Evolutionary conservation across 1,140 invertebrate genomes (phyloP).

Genomic region (Aphidius gifuensis): DNA sequence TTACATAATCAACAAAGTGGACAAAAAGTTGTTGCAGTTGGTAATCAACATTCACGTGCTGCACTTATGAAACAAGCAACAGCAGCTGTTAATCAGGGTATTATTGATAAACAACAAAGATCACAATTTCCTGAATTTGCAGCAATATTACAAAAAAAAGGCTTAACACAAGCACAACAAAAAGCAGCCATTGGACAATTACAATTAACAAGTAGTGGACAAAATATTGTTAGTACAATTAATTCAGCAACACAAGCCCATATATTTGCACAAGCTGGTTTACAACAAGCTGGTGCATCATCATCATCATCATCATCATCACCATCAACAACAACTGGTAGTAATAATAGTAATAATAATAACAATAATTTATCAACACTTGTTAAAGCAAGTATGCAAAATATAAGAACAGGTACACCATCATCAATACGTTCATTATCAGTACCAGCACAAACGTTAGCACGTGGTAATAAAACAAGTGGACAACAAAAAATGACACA

Average conservation of each 20-base stretch:
- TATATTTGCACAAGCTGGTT: conserved; percentile 58
- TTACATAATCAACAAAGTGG: conserved; percentile 41
- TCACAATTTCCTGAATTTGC: conserved; percentile 66
- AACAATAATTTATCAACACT: conserved; percentile 53
- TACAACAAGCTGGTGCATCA: conserved; percentile 48
- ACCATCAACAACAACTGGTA: conserved; percentile 43
- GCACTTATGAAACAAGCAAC: conserved; percentile 52
- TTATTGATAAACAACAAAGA: conserved; percentile 53
- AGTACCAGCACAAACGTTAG: conserved; percentile 65
- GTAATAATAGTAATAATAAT: conserved; percentile 38
- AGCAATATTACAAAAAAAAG: conserved; percentile 66
- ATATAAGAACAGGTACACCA: conserved; percentile 57
- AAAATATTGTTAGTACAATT: too few species aligned
- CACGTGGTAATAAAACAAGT: conserved; percentile 59
- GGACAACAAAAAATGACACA: conserved; percentile 63
- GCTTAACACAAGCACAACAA: conserved; percentile 60
- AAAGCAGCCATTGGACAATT: conserved; percentile 49
- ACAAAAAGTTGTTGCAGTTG: conserved; percentile 46
- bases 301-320: too few species aligned
- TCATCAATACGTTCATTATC: conserved; percentile 68
- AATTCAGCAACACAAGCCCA: conserved; percentile 40
- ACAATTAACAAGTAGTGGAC: too few species aligned
- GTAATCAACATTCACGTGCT: conserved; percentile 39
- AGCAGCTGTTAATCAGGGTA: conserved; percentile 46
- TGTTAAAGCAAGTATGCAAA: conserved; percentile 57